phyloP scores from a whole-genome alignment of 2,113 vertebrate species.

The Eupsittula cactorum region DNA sequence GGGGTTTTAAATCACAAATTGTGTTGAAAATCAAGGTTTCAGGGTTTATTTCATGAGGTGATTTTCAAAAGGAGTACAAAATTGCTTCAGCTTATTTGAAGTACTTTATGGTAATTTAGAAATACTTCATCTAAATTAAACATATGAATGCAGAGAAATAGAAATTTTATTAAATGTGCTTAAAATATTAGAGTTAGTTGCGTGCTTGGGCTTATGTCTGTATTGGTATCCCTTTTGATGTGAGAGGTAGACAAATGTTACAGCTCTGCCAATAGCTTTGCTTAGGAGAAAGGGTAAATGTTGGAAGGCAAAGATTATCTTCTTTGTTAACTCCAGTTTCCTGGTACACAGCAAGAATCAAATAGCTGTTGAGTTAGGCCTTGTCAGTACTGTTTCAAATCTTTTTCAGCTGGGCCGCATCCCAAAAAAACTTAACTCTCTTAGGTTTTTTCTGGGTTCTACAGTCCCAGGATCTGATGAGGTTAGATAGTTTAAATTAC shows the following conservation, averaged over 20 bases:
- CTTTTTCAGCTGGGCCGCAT: not conserved
- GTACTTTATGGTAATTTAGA: not conserved
- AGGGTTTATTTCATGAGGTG: not conserved
- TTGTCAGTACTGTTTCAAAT: not conserved
- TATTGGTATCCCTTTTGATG: not conserved
- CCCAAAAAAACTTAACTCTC: accelerated
- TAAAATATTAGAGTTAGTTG: not conserved
- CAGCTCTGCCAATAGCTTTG: not conserved
- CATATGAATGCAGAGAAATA: not conserved
- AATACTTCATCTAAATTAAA: not conserved
- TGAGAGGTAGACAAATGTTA: not conserved
- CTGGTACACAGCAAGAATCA: not conserved
- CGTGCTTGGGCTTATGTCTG: not conserved
- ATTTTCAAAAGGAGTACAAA: not conserved
- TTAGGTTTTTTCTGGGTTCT: not conserved
- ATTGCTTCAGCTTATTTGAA: not conserved
- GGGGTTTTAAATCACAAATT: not conserved
- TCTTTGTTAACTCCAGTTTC: not conserved
- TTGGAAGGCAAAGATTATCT: not conserved
- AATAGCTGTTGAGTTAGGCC: not conserved
- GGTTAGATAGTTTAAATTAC: not conserved
- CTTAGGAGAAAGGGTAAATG: not conserved
- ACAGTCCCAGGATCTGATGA: not conserved
- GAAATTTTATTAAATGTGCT: not conserved
- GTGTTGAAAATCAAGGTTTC: not conserved